These are phyloP conservation scores for Pseudoatta argentina DNA, from an alignment of 1,140 invertebrate species.

Conservation along the genomic window DNA sequence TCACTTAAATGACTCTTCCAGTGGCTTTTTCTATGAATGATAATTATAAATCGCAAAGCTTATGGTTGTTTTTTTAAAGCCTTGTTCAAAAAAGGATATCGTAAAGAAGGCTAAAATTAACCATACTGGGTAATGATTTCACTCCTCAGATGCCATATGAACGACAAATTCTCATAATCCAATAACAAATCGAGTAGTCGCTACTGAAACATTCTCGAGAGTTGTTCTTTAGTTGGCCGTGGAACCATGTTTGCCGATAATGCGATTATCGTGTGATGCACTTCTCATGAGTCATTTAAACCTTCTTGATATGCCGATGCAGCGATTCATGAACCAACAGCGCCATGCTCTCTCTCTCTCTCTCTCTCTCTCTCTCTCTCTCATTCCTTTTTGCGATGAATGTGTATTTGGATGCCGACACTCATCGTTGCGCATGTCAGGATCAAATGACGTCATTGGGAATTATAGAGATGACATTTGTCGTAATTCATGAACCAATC, in stretches of 20 bases:
- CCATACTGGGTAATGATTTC: constrained; percentile 37
- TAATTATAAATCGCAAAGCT: background rate
- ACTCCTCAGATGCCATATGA: constrained; percentile 9
- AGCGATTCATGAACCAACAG: constrained; percentile 35
- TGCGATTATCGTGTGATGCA: constrained; percentile 24
- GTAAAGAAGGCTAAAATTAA: background rate
- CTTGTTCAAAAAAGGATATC: background rate
- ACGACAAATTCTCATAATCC: constrained; percentile 42
- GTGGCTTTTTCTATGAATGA: background rate
- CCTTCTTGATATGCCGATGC: constrained; percentile 32
- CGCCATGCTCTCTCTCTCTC: constrained; percentile 47
- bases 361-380: background rate
- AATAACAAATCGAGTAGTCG: constrained; percentile 25
- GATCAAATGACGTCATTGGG: constrained; percentile 77
- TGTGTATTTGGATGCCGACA: constrained; percentile 69
- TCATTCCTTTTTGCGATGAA: constrained; percentile 39
- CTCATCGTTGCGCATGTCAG: constrained; percentile 76
- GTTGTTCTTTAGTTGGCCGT: background rate
- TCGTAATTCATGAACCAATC: constrained; percentile 70
- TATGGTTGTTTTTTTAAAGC: background rate
- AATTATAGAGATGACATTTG: constrained; percentile 67
- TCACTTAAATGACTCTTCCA: background rate
- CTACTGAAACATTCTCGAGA: constrained; percentile 15
- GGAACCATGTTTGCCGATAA: constrained; percentile 4
- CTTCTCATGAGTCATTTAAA: constrained; percentile 44